Conservation (phyloP, 2,888 invertebrate species). For the Lasius platythorax region DNA sequence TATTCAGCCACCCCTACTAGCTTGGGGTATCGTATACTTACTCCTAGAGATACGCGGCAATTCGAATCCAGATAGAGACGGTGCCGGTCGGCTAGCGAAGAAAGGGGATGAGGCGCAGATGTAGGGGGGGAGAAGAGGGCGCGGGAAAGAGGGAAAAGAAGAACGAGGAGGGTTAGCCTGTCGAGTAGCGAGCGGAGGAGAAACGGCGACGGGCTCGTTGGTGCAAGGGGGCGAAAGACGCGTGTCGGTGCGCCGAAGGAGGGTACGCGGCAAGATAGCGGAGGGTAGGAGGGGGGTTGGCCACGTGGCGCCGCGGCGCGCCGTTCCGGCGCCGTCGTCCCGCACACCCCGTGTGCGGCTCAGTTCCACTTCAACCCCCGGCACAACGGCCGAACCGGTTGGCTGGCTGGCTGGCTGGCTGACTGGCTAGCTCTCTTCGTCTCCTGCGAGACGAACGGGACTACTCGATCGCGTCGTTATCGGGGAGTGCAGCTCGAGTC, state of each 20-base stretch:
- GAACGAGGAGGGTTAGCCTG: conserved; percentile 61
- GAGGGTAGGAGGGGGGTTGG: conserved; percentile 80
- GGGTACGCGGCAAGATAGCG: conserved; percentile 70
- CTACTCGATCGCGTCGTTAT: conserved; percentile 30
- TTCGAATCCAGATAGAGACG: conserved; percentile 68
- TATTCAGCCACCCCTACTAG: conserved; percentile 38
- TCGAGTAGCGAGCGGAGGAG: conserved; percentile 51
- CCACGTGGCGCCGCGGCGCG: conserved; percentile 86
- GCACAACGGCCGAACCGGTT: conserved; percentile 74
- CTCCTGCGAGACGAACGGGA: conserved; percentile 40
- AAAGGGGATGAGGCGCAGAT: conserved; percentile 13
- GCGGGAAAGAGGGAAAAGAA: conserved; percentile 49
- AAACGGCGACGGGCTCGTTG: conserved; percentile 49
- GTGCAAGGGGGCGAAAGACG: conserved; percentile 54
- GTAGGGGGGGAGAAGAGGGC: neutral
- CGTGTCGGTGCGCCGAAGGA: conserved; percentile 60
- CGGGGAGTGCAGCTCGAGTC: conserved; percentile 11
- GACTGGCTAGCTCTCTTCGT: conserved; percentile 53
- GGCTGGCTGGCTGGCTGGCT: conserved; percentile 45
- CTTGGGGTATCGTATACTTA: conserved; percentile 58
- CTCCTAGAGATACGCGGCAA: conserved; percentile 67
- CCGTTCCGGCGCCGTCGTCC: conserved; percentile 84
- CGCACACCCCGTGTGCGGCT: conserved; percentile 77
- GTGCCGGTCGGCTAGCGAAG: conserved; percentile 56
- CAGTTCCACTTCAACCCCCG: conserved; percentile 79